These are phyloP conservation scores for Rostrhamus sociabilis DNA, from an alignment of 2,797 vertebrate species.

Conservation along the genomic window DNA sequence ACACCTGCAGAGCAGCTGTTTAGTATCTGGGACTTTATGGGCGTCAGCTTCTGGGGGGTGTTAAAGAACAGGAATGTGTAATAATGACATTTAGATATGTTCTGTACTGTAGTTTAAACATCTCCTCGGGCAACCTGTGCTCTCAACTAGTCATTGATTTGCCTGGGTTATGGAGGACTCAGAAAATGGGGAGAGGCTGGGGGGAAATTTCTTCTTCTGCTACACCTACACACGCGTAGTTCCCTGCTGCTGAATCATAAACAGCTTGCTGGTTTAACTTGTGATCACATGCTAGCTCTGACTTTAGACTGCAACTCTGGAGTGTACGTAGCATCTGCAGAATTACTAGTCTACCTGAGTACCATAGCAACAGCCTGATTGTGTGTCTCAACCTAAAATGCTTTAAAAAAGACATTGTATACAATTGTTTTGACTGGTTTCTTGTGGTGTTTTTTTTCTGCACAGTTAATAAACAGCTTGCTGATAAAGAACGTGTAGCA, in stretches of 20 bases:
- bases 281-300: background rate
- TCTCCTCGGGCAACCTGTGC: background rate
- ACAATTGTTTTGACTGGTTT: background rate
- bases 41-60: background rate
- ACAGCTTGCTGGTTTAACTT: background rate
- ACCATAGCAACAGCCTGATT: background rate
- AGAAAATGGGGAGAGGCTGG: background rate
- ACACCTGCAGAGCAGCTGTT: background rate
- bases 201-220: background rate
- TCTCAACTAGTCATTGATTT: background rate
- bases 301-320: background rate
- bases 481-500: constrained; percentile 95
- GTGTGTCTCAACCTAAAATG: background rate
- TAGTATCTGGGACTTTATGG: background rate
- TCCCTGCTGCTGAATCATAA: background rate
- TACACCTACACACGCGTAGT: background rate
- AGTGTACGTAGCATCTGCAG: background rate
- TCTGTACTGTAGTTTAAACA: background rate
- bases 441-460: background rate
- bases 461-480: constrained; percentile 96
- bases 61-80: background rate
- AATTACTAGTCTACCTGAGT: background rate
- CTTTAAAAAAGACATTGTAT: background rate
- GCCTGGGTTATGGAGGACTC: background rate
- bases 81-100: background rate